phyloP scores from a whole-genome alignment of 2,888 invertebrate genomes.

The Tetranychus piercei region DNA sequence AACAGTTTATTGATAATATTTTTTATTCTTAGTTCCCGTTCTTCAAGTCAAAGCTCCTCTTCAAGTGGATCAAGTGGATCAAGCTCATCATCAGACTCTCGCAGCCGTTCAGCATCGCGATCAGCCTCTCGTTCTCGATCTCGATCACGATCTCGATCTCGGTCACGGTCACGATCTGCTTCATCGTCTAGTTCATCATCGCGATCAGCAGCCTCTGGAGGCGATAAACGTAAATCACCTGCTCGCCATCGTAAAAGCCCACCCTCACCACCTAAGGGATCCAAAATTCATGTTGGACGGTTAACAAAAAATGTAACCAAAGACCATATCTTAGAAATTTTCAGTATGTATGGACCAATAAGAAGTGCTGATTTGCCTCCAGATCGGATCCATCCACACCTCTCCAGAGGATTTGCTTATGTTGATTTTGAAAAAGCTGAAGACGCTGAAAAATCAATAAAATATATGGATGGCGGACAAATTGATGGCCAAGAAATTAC shows the following conservation, averaged over 20 bases:
- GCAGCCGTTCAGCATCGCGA: background rate
- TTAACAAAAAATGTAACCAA: constrained; percentile 70
- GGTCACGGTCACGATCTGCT: background rate
- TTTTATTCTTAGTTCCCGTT: background rate
- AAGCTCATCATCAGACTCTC: background rate
- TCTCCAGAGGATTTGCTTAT: constrained; percentile 82
- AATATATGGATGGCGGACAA: constrained; percentile 98
- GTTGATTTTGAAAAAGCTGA: constrained; percentile 82
- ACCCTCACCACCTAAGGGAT: constrained; percentile 55
- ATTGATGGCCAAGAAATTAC: constrained; percentile 90
- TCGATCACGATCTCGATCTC: background rate
- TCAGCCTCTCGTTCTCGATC: background rate
- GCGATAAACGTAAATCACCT: constrained; percentile 28
- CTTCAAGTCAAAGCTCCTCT: background rate
- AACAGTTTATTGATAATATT: background rate
- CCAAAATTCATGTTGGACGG: constrained; percentile 80
- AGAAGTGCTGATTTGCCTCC: constrained; percentile 73
- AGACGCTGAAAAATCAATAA: constrained; percentile 94
- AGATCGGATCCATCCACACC: constrained; percentile 67
- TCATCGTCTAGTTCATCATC: constrained; percentile 31
- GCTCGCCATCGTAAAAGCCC: constrained; percentile 44
- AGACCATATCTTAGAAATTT: constrained; percentile 75
- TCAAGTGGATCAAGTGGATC: background rate
- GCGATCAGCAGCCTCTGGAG: constrained; percentile 40
- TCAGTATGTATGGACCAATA: constrained; percentile 44